phyloP scores from a whole-genome alignment of 2,888 invertebrate species.

The Torymus auratus region DNA sequence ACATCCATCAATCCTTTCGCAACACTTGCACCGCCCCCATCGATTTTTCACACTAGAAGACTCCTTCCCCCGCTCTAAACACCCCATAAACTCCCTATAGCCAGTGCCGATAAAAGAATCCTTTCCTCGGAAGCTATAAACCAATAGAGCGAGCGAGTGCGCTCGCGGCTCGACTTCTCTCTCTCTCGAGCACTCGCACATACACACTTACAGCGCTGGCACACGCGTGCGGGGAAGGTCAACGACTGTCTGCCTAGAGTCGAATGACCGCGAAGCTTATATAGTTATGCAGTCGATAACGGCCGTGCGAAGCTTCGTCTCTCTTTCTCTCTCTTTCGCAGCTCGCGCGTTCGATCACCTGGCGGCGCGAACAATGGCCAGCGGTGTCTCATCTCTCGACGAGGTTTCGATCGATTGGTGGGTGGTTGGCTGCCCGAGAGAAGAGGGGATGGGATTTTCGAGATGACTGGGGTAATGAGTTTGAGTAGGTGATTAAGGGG shows the following conservation, averaged over 20 bases:
- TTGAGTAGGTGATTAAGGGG: no score
- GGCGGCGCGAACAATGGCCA: background rate
- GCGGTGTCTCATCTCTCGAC: background rate
- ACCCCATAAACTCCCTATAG: no score
- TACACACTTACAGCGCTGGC: background rate
- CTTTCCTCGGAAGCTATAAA: background rate
- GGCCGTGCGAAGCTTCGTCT: background rate
- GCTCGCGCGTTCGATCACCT: slow-evolving; percentile 1
- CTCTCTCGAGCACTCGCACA: no score
- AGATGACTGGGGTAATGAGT: no score
- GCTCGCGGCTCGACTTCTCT: background rate
- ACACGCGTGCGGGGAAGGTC: slow-evolving; percentile 37
- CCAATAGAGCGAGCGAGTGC: background rate
- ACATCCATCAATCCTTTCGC: no score
- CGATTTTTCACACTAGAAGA: no score
- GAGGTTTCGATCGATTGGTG: background rate
- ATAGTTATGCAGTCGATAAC: slow-evolving; percentile 49
- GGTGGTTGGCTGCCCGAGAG: background rate
- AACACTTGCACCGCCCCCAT: no score
- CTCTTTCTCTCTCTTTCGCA: background rate
- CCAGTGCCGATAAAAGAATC: background rate
- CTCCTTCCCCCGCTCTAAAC: no score
- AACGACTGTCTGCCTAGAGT: slow-evolving; percentile 56
- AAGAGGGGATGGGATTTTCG: no score
- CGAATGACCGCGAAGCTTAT: slow-evolving; percentile 54